Evolutionary conservation across 2,888 invertebrate species (phyloP).

Genomic region (Chrysotoxum bicinctum): DNA sequence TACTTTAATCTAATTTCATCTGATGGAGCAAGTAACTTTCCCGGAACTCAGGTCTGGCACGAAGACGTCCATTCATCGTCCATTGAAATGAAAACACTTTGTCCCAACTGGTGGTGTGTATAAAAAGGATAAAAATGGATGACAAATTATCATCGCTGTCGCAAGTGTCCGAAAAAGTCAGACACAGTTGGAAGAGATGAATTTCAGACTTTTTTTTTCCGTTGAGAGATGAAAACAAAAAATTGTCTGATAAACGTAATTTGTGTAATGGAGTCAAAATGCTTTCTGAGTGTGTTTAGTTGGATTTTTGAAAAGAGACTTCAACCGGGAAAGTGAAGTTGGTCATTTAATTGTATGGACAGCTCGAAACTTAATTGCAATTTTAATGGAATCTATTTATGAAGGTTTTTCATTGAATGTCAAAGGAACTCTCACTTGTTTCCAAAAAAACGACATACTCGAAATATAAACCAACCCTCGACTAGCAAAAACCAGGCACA

Average conservation of each 20-base stretch:
- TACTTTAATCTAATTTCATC: not conserved
- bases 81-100: not conserved
- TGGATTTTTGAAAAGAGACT: not conserved
- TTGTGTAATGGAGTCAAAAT: not conserved
- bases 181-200: not conserved
- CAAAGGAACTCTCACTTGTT: no score
- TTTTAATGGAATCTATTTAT: no score
- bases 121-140: not conserved
- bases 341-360: not conserved
- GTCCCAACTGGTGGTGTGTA: not conserved
- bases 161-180: not conserved
- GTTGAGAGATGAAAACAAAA: not conserved
- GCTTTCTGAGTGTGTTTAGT: not conserved
- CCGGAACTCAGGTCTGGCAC: not conserved
- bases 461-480: no score
- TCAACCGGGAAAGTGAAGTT: not conserved
- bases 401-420: no score
- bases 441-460: no score
- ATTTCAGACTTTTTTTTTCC: not conserved
- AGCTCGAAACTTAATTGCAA: no score
- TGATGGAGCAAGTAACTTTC: no score
- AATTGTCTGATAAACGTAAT: not conserved
- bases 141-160: not conserved
- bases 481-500: no score
- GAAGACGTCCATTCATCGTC: not conserved